These are phyloP conservation scores for Lydus trimaculatus DNA, from an alignment of 2,888 invertebrate species.

Conservation along the genomic window DNA sequence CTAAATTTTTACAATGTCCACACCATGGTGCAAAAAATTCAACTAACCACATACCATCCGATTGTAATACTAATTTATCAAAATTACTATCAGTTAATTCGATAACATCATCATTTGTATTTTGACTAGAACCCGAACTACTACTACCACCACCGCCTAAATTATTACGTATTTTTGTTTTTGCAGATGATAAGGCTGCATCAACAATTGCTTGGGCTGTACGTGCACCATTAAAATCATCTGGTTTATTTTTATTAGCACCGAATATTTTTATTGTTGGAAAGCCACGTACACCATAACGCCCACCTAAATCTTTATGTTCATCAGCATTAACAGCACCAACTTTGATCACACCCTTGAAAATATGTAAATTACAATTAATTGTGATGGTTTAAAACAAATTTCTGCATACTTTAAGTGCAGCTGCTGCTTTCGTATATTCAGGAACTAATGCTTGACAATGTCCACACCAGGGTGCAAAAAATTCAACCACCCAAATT, in stretches of 20 bases:
- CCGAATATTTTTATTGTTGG: slow-evolving; percentile 97
- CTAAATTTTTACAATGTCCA: slow-evolving; percentile 95
- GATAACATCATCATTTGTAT: slow-evolving; percentile 71
- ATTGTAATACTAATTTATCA: slow-evolving; percentile 86
- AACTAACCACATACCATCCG: slow-evolving; percentile 96
- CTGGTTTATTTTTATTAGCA: slow-evolving; percentile 80
- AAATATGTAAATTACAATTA: slow-evolving; percentile 22
- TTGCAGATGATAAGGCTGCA: slow-evolving; percentile 79
- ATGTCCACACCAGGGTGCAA: slow-evolving; percentile 96
- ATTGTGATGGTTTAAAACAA: background rate
- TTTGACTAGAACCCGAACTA: slow-evolving; percentile 44
- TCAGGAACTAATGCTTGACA: slow-evolving; percentile 91
- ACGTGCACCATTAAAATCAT: slow-evolving; percentile 84
- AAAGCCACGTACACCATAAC: slow-evolving; percentile 88
- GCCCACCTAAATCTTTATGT: slow-evolving; percentile 79
- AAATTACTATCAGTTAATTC: slow-evolving; percentile 97
- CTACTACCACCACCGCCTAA: slow-evolving; percentile 72
- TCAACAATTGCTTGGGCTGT: slow-evolving; percentile 88
- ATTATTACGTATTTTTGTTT: slow-evolving; percentile 74
- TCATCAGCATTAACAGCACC: slow-evolving; percentile 94
- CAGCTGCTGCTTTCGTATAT: slow-evolving; percentile 91
- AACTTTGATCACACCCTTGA: slow-evolving; percentile 89
- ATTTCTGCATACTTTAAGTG: slow-evolving; percentile 77
- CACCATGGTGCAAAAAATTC: slow-evolving; percentile 99
- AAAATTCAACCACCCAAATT: slow-evolving; percentile 96